Conservation (phyloP, 2,113 vertebrate genomes). For the Gallinago media region DNA sequence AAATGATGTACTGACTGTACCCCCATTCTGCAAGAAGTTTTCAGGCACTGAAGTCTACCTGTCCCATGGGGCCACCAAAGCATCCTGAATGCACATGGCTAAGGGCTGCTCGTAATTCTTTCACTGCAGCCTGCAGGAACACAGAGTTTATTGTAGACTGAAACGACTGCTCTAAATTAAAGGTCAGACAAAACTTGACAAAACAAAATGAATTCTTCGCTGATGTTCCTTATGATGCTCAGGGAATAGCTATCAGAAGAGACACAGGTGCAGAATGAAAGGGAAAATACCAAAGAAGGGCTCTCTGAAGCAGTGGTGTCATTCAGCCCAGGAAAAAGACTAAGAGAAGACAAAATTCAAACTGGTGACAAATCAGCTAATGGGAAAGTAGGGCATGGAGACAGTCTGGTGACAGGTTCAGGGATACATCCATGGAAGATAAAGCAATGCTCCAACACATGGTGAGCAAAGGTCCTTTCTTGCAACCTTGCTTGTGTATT, state of each 20-base stretch:
- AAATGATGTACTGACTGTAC: constrained; percentile 20
- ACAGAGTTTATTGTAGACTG: constrained; percentile 49
- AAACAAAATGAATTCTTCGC: constrained; percentile 37
- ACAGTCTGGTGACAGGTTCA: neutral
- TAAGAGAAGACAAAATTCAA: constrained; percentile 5
- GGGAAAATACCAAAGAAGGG: neutral
- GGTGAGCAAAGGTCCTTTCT: neutral
- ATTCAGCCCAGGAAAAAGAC: neutral
- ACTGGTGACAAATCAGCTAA: neutral
- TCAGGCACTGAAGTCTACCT: constrained; percentile 39
- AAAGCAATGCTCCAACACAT: neutral
- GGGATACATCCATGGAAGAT: neutral
- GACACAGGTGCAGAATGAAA: constrained; percentile 49
- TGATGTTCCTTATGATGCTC: constrained; percentile 2
- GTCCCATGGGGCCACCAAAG: constrained; percentile 24
- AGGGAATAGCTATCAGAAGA: constrained; percentile 34
- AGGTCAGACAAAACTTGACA: constrained; percentile 44
- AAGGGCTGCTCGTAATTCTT: constrained; percentile 63
- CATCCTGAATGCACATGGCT: constrained; percentile 44
- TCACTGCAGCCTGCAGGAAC: neutral
- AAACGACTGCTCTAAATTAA: constrained; percentile 50
- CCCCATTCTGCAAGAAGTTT: neutral
- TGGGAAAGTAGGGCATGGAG: neutral
- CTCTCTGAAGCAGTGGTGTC: neutral
- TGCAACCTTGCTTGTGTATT: neutral